Conservation (phyloP, 2,797 vertebrate genomes). For the Dendrocincla fuliginosa region DNA sequence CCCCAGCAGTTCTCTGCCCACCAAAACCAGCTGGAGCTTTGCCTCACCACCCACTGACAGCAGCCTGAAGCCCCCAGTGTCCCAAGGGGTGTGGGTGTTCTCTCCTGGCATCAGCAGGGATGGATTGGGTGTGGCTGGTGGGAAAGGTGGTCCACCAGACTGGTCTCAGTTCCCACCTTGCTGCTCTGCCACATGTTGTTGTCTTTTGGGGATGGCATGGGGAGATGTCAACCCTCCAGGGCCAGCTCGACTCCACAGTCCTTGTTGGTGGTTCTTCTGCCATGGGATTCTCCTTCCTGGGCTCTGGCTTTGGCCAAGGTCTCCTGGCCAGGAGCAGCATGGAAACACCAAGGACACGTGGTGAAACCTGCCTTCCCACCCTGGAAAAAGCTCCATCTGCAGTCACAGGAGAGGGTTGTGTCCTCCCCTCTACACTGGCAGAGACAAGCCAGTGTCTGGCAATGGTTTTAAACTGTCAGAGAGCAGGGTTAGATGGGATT, state of each 20-base stretch:
- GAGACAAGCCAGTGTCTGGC: rapidly evolving
- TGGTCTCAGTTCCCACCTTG: neutral
- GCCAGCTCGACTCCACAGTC: rapidly evolving
- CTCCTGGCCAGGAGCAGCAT: neutral
- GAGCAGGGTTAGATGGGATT: neutral
- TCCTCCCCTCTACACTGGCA: neutral
- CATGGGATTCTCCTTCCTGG: neutral
- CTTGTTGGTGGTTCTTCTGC: neutral
- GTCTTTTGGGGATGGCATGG: rapidly evolving
- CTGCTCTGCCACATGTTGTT: neutral
- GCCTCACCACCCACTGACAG: rapidly evolving
- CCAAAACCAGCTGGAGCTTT: neutral
- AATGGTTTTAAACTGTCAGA: neutral
- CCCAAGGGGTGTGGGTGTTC: rapidly evolving
- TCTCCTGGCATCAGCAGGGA: neutral
- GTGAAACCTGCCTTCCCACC: neutral
- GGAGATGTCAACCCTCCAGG: too few species aligned
- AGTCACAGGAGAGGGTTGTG: neutral
- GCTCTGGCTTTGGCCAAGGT: neutral
- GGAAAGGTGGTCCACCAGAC: rapidly evolving
- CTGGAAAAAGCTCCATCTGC: neutral
- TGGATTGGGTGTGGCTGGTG: rapidly evolving
- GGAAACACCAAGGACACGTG: neutral
- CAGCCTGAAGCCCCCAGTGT: rapidly evolving
- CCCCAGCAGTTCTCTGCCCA: neutral